Evolutionary conservation across 2,113 vertebrate species (phyloP), one percentile per base, ranked within the genome.

Genomic region (Cyprinodon brontotheroides): DNA sequence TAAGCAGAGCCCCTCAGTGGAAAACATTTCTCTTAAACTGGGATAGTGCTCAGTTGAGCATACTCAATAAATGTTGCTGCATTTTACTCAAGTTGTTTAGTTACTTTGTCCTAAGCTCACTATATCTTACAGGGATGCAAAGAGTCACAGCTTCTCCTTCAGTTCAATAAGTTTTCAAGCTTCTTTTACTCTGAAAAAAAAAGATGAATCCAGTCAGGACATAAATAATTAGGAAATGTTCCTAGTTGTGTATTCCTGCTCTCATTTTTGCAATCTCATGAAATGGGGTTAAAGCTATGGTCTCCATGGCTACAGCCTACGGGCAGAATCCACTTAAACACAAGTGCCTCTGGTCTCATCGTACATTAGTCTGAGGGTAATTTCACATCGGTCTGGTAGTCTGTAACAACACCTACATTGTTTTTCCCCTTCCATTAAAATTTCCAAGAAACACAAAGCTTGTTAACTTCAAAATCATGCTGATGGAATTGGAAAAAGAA

Each of bases 241-340:
- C 66, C 70, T 84, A 86, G 81, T 88, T 80, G 60, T 82, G 68
- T 72, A 73, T 80, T 81, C 60, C 71, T 68, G 79, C 80, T 80
- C 60, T 68, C 72, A 7, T 29, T 57, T 57, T 90, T 76, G 68
- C 74, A 78, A 75, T 70, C 70, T 69, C 41, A 67, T 68, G 81
- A 75, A 70, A 78, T 39, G 57, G 78, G 82, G 82, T 88, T 83
- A 87, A 78, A 80, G 79, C 87, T 85, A 83, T 81, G 17, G 85
- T 92, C 85, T 76, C 91, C 89, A 91, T 91, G 89, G 78, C 72
- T 89, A 92, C 89, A 83, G 80, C 70, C 77, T 74, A 87, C 81
- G 68, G 79, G 70, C 87, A 83, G 84, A 76, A 84, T 88, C 78
- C 83, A 89, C 90, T 87, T 87, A 79, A 86, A 83, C 86, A 87